Conservation (phyloP, 1,140 invertebrate genomes). For the Ladona fulva region DNA sequence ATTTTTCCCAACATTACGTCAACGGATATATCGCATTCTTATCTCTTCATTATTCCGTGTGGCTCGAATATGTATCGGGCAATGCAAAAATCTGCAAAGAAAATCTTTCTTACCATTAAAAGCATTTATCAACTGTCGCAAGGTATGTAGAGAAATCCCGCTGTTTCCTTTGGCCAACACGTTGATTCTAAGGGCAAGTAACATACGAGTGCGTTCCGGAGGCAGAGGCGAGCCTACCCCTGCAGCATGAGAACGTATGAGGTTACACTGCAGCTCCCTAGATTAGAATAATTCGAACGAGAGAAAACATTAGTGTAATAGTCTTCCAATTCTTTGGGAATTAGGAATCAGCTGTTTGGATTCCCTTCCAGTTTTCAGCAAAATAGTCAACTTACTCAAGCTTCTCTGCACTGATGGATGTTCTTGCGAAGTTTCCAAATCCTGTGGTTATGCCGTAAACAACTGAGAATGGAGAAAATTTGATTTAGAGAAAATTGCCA, state of each 20-base stretch:
- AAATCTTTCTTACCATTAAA: constrained; percentile 51
- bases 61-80: no score
- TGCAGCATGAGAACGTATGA: constrained; percentile 61
- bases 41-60: no score
- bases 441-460: constrained; percentile 72
- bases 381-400: constrained; percentile 49
- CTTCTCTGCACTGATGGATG: constrained; percentile 48
- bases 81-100: background rate
- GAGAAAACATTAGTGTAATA: background rate
- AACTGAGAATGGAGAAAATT: constrained; percentile 36
- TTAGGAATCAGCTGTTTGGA: no score
- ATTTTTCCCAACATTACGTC: constrained; percentile 23
- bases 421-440: constrained; percentile 63
- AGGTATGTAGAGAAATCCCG: constrained; percentile 53
- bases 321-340: background rate
- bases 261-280: constrained; percentile 58
- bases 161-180: constrained; percentile 63
- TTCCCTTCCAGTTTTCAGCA: background rate
- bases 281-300: background rate
- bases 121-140: constrained; percentile 54
- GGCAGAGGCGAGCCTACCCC: constrained; percentile 57
- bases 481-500: background rate
- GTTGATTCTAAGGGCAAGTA: constrained; percentile 62
- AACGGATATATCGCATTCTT: background rate
- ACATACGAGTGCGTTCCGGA: constrained; percentile 54